Percentiles rank a stretch among this genome's conserved stretches.
Evolutionary conservation across 2,888 invertebrate species (phyloP).

Genomic region (Caenorhabditis sp.): DNA sequence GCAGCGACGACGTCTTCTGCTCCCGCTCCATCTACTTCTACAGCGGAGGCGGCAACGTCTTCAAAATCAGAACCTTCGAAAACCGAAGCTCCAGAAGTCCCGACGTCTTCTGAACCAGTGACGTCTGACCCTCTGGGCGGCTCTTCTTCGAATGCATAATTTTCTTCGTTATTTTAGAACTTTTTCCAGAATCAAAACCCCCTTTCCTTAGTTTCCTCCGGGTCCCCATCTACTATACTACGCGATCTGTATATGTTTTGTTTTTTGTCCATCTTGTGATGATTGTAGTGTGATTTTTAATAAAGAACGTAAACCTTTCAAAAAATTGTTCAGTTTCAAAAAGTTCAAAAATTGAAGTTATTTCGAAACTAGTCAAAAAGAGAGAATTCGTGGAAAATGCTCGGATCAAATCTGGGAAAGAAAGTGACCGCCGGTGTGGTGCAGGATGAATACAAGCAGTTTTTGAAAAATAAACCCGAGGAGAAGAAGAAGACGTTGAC

Average conservation of each 20-base stretch:
- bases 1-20: slow-evolving; percentile 13
- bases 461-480: slow-evolving; percentile 59
- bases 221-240: neutral
- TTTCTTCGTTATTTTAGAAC: neutral
- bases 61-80: neutral
- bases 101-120: slow-evolving; percentile 16
- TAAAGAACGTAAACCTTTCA: neutral
- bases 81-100: neutral
- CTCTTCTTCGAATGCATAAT: slow-evolving; percentile 18
- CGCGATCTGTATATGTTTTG: slow-evolving; percentile 29
- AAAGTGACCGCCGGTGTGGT: slow-evolving; percentile 69
- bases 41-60: neutral
- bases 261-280: slow-evolving; percentile 15
- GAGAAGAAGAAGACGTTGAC: slow-evolving; percentile 53
- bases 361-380: neutral
- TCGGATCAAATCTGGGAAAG: slow-evolving; percentile 63
- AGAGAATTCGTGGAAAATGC: slow-evolving; percentile 28
- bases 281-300: slow-evolving; percentile 38
- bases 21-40: neutral
- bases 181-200: neutral
- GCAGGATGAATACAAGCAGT: slow-evolving; percentile 65
- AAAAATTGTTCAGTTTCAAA: neutral
- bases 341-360: too few species aligned
- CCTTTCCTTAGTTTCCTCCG: slow-evolving; percentile 6
- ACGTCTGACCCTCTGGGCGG: slow-evolving; percentile 1